Percentiles rank a stretch among this genome's conserved stretches.
phyloP scores from a whole-genome alignment of 2,797 vertebrate species.

The Onychomys leucogaster region DNA sequence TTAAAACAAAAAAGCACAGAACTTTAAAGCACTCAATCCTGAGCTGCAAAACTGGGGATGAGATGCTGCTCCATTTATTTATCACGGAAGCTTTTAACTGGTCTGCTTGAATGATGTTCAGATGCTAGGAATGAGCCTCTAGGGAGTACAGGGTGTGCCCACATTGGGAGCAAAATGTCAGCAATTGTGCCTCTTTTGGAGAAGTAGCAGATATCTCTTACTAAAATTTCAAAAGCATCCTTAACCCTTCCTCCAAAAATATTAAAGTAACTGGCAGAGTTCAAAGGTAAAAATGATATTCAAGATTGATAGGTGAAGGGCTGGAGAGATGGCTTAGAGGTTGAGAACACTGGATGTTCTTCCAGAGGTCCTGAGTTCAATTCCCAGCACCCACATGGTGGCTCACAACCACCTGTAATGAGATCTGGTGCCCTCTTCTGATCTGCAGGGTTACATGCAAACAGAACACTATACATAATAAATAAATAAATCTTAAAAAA shows the following conservation, averaged over 20 bases:
- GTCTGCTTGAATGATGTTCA: not conserved
- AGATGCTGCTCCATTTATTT: not conserved
- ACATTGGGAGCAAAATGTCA: not conserved
- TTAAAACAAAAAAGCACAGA: not conserved
- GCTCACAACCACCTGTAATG: no score
- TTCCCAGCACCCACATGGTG: no score
- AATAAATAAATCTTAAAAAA: no score
- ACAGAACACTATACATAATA: no score
- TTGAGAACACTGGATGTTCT: no score
- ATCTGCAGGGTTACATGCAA: no score
- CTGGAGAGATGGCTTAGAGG: no score
- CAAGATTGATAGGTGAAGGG: not conserved
- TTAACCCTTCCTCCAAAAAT: not conserved
- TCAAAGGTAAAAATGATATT: slow-evolving; percentile 16
- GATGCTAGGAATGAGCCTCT: not conserved
- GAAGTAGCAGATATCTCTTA: not conserved
- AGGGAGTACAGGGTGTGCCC: not conserved
- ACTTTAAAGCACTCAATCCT: not conserved
- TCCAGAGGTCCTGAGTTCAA: no score
- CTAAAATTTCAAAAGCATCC: slow-evolving; percentile 56
- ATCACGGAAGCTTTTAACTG: not conserved
- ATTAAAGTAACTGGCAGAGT: not conserved
- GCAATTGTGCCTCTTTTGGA: not conserved
- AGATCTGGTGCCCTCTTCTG: no score
- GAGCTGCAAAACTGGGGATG: not conserved